A percentile compares a stretch with the other conserved stretches of the same genome.
These are phyloP conservation scores for Andrena marginata DNA, from an alignment of 2,888 invertebrate species.

Conservation along the genomic window DNA sequence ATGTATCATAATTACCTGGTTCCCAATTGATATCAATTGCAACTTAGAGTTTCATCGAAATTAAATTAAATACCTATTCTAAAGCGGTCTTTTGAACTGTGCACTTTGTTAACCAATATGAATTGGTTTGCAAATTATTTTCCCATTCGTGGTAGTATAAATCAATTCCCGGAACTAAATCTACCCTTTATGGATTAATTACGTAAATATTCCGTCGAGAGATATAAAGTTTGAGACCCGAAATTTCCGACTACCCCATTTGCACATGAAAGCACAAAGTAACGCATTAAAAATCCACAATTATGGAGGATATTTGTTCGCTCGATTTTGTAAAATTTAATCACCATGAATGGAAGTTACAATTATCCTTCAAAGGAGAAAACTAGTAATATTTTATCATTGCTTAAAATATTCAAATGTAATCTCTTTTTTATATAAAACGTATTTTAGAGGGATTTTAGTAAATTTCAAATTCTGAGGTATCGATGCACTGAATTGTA, in stretches of 20 bases:
- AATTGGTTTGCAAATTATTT: slow-evolving; percentile 10
- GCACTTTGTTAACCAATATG: not conserved
- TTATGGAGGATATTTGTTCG: not conserved
- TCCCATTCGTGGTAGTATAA: slow-evolving; percentile 4
- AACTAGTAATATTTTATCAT: not conserved
- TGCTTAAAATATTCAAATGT: not conserved
- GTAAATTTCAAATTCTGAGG: not conserved
- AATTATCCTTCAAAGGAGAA: not conserved
- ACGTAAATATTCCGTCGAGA: not conserved
- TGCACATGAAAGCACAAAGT: not conserved
- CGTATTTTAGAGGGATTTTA: not conserved
- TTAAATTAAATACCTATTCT: slow-evolving; percentile 2
- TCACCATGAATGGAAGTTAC: not conserved
- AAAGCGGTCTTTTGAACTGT: not conserved
- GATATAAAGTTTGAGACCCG: not conserved
- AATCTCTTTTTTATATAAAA: too few relatives aligned
- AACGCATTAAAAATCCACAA: not conserved
- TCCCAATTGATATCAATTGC: too few relatives aligned
- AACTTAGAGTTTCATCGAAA: too few relatives aligned
- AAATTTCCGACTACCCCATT: not conserved
- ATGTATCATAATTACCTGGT: too few relatives aligned
- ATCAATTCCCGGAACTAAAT: not conserved
- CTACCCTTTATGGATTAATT: slow-evolving; percentile 4
- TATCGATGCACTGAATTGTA: not conserved
- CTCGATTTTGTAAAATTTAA: not conserved